Percentiles rank a stretch among this genome's conserved stretches.
These are phyloP conservation scores for Leucophenga varia DNA, from an alignment of 1,140 invertebrate species.

Conservation along the genomic window DNA sequence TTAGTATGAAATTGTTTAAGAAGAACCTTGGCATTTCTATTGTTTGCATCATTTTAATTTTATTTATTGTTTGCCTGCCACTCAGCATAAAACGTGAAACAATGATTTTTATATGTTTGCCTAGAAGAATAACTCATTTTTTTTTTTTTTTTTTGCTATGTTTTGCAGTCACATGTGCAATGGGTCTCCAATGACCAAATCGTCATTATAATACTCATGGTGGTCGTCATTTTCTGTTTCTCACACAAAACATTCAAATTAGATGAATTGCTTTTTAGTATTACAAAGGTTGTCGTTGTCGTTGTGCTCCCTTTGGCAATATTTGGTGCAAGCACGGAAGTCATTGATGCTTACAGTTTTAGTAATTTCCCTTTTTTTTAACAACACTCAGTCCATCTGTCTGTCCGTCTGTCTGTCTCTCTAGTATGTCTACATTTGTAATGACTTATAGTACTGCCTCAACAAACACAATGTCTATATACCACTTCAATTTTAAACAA, in stretches of 20 bases:
- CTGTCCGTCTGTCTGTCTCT: background rate
- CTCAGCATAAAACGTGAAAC: conserved; percentile 6
- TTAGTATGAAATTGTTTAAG: too few relatives aligned
- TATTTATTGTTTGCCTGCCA: conserved; percentile 55
- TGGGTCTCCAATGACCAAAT: conserved; percentile 14
- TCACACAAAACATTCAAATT: conserved; percentile 56
- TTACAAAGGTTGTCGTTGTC: background rate
- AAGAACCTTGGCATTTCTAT: too few relatives aligned
- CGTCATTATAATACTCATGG: conserved; percentile 2
- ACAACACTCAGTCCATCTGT: background rate
- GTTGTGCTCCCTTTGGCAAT: background rate
- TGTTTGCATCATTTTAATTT: conserved; percentile 57
- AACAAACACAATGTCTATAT: too few relatives aligned
- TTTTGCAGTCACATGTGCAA: too few relatives aligned
- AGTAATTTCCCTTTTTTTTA: conserved; percentile 19
- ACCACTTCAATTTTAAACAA: too few relatives aligned
- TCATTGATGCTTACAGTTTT: conserved; percentile 30
- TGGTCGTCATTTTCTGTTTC: too few relatives aligned
- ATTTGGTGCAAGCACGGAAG: conserved; percentile 22
- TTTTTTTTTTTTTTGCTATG: too few relatives aligned
- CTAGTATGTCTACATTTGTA: conserved; percentile 15
- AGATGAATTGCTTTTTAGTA: conserved; percentile 52
- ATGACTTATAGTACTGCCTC: conserved; percentile 25
- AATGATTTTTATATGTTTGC: too few relatives aligned
- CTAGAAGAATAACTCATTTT: too few relatives aligned